Evolutionary conservation across 2,113 vertebrate species (phyloP).

Genomic region (Nerophis lumbriciformis): DNA sequence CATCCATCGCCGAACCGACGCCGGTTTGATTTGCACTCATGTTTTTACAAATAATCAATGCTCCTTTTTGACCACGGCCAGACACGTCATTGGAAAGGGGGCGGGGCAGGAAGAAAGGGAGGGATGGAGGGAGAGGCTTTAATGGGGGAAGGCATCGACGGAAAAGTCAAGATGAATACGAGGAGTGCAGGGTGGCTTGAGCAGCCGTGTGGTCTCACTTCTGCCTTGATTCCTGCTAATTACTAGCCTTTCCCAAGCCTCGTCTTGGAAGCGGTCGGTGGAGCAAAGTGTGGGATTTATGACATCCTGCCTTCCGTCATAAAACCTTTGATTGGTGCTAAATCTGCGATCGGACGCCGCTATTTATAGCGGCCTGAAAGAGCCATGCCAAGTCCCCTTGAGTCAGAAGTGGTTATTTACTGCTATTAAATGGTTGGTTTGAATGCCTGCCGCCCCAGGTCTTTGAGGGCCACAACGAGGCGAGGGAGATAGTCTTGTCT

Average conservation of each 20-base stretch:
- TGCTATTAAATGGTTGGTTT: conserved; percentile 69
- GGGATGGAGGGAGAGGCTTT: conserved; percentile 11
- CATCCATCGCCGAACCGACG: conserved; percentile 34
- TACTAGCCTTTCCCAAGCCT: too few species aligned
- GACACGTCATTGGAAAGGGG: conserved; percentile 14
- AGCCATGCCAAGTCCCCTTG: conserved; percentile 50
- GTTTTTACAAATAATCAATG: conserved; percentile 77
- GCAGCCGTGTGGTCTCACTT: background rate
- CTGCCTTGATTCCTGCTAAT: too few species aligned
- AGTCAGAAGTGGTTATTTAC: conserved; percentile 65
- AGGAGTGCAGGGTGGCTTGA: background rate
- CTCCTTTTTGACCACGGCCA: conserved; percentile 60
- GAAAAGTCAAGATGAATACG: conserved; percentile 15
- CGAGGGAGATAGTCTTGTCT: conserved; percentile 57
- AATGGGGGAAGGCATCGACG: conserved; percentile 20
- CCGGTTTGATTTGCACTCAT: conserved; percentile 72
- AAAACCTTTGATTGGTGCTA: conserved; percentile 27
- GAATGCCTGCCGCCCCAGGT: conserved; percentile 51
- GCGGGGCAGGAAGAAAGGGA: conserved; percentile 8
- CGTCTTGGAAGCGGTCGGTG: background rate
- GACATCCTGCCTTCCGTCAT: conserved; percentile 1
- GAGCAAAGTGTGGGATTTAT: conserved; percentile 6
- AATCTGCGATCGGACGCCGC: conserved; percentile 18
- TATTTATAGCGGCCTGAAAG: conserved; percentile 9
- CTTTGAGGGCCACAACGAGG: conserved; percentile 38